Base-by-base conservation (phyloP, 2,888 invertebrate species). In the Pristionchus maxplancki region DNA sequence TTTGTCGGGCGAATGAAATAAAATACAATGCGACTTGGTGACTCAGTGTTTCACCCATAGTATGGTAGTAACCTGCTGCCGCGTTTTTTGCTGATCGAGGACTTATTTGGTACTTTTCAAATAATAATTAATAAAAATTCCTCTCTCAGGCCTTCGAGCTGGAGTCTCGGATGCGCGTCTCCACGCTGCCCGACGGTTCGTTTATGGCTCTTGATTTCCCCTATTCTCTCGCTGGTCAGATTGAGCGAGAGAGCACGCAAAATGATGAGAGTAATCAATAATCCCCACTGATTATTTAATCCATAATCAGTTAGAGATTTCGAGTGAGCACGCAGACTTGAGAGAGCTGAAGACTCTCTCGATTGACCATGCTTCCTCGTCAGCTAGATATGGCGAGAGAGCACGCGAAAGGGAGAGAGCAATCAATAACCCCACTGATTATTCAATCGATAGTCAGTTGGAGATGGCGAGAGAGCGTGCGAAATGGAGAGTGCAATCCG, bases 151-250 rank as follows among this genome's bases (percentile, higher is more conserved):
- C 89, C 17, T 89, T 93, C 37, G 92, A 92, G 28, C 92, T 93
- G 34, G 92, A 92, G 78, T 91, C 93, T 3, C 88, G 92, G 15
- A 90, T 92, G 90, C 89, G 92, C 20, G 88, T 93, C 17, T 92
- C 92, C 6, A 90, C 90, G 40, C 87, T 92, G 4, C 89, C 90
- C 11, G 92, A 91, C 87, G 91, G 91, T 28, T 15, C 1, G 37
- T 64, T 58, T 24, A 31, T 31, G 31, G 31, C 28, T 31, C 64
- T 17, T 24, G n/a, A 5, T 64, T 64, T 64, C 31, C 31, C 64
- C 5, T 64, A 31, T 13, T 64, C 31, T 64, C 28, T 62, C 11
- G 62, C 6, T 24, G 53, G 53, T 58, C 24, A 58, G 53, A 58
- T 8, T 11, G 5, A 58, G 44, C 53, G 53, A 58, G 53, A 58